phyloP scores from a whole-genome alignment of 2,888 invertebrate genomes.

The Neoscelio sp. region DNA sequence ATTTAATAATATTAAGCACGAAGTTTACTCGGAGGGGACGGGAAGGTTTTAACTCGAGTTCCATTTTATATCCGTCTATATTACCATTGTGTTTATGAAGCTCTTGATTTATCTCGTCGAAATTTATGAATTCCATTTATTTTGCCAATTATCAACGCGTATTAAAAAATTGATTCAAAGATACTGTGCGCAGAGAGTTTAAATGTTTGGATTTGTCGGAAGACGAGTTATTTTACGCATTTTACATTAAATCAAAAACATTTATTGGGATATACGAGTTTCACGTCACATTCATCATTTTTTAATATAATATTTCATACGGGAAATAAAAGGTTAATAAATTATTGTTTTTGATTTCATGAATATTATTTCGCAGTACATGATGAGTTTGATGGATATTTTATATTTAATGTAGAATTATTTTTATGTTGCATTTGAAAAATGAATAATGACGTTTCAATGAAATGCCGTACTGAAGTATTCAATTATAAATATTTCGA shows the following conservation, averaged over 20 bases:
- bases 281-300: slow-evolving; percentile 17
- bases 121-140: slow-evolving; percentile 52
- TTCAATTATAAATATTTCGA: slow-evolving; percentile 25
- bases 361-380: neutral
- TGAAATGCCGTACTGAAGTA: neutral
- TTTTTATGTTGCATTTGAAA: neutral
- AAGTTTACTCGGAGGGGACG: slow-evolving; percentile 65
- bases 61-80: slow-evolving; percentile 21
- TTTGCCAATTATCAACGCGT: slow-evolving; percentile 34
- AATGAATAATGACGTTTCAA: slow-evolving; percentile 9
- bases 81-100: slow-evolving; percentile 39
- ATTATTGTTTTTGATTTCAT: slow-evolving; percentile 29
- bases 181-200: neutral
- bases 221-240: slow-evolving; percentile 30
- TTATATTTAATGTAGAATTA: slow-evolving; percentile 11
- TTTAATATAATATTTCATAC: slow-evolving; percentile 12
- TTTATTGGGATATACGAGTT: slow-evolving; percentile 21
- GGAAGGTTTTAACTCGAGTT: slow-evolving; percentile 2
- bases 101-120: slow-evolving; percentile 35
- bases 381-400: slow-evolving; percentile 8
- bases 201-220: neutral
- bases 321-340: slow-evolving; percentile 17
- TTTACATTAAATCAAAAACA: slow-evolving; percentile 46
- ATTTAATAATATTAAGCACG: slow-evolving; percentile 82
- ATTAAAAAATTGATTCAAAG: slow-evolving; percentile 8